Base-by-base conservation (phyloP, 2,797 vertebrate species). In the Rhynchonycteris naso region DNA sequence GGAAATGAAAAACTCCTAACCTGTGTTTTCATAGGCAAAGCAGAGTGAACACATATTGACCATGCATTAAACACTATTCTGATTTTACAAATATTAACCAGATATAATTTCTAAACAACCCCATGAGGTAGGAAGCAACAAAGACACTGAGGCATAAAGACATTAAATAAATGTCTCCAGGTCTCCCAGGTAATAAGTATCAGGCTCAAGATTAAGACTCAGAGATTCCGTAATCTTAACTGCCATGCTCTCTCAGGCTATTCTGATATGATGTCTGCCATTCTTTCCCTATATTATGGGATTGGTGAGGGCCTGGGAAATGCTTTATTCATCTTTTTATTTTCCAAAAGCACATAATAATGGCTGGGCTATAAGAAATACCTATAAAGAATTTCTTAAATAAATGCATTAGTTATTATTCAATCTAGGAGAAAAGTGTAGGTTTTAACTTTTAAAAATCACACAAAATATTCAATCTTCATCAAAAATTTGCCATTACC, bases 401-500 rank as follows among this genome's bases (percentile, higher is more conserved):
- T 38, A 11, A 81, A 52, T 21, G 10, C 30, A 54, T 56, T 38
- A 30, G 21, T 69, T 74, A 85, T 71, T 71, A 71, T 74, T 86
- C 43, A 91, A 72, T 28, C 47, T 52, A 65, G 90, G 33, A 85
- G 68, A 90, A 79, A 91, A 74, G 24, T 24, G 2, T 28, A 75
- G 65, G 28, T 92, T 89, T 54, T 72, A 87, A 50, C 63, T 90
- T 92, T 43, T 8, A 81, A 81, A 90, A 91, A 65, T 35, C 65
- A 78, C 52, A 59, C n/a, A 26, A 72, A 88, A 76, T 30, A 71
- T 59, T 90, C 43, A 19, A 1, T 80, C 52, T 63, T 93, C 21
- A 33, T 43, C 50, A 74, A 71, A 65, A 86, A 61, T 33, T 33
- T 86, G 54, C 15, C n/a, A 26, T 86, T 61, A 74, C 26, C 66